Conservation (phyloP, 2,888 invertebrate species). For the Tenthredo amoena region DNA sequence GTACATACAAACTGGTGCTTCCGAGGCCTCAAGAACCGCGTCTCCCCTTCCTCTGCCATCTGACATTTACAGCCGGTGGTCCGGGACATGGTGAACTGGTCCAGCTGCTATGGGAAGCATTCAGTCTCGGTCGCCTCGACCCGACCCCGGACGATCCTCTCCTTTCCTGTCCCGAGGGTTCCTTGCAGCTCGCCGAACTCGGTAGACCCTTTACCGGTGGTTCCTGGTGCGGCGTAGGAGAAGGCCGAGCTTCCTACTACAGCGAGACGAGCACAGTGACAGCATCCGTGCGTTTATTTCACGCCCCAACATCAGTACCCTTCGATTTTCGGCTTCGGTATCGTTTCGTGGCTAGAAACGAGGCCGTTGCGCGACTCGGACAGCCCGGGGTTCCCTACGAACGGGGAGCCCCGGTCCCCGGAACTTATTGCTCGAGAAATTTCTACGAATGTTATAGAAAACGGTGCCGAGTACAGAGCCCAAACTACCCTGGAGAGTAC, state of each 20-base stretch:
- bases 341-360: constrained; percentile 89
- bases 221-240: constrained; percentile 93
- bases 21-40: constrained; percentile 86
- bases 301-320: constrained; percentile 85
- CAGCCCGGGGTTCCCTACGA: constrained; percentile 88
- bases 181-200: constrained; percentile 92
- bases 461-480: constrained; percentile 92
- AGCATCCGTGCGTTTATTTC: constrained; percentile 89
- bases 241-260: constrained; percentile 91
- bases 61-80: constrained; percentile 95
- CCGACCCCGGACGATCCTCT: constrained; percentile 82
- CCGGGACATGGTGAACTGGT: constrained; percentile 93
- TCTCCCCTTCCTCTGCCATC: constrained; percentile 92
- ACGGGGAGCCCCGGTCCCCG: constrained; percentile 91
- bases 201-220: constrained; percentile 93
- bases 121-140: constrained; percentile 91
- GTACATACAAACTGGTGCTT: constrained; percentile 84
- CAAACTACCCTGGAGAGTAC: constrained; percentile 94
- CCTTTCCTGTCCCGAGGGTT: constrained; percentile 92
- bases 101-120: constrained; percentile 93
- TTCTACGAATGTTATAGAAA: constrained; percentile 92
- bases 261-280: constrained; percentile 95
- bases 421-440: constrained; percentile 91
- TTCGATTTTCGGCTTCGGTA: constrained; percentile 90
- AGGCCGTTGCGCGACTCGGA: constrained; percentile 90